Percentiles rank a stretch among this genome's conserved stretches.
Conservation (phyloP, 2,797 vertebrate species). For the Darevskia mixta region DNA sequence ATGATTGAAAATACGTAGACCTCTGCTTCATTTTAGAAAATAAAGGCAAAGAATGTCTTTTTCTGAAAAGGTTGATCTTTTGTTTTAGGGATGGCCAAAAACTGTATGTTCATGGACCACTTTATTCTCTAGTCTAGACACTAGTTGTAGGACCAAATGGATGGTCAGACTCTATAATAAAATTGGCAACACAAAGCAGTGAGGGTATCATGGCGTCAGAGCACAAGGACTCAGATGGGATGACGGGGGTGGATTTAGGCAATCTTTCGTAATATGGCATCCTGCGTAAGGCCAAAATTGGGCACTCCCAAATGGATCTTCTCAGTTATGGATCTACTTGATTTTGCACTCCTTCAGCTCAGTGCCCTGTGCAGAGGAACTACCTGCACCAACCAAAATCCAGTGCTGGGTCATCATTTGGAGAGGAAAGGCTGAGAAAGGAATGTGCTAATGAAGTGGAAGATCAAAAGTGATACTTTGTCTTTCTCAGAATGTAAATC, state of each 20-base stretch:
- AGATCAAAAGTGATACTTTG: background rate
- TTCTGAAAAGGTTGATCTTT: background rate
- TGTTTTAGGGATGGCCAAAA: background rate
- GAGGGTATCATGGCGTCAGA: background rate
- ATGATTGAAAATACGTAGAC: background rate
- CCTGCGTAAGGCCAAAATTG: too few species aligned
- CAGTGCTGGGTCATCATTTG: background rate
- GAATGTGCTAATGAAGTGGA: background rate
- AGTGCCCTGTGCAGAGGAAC: too few species aligned
- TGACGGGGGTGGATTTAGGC: too few species aligned
- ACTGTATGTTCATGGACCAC: background rate
- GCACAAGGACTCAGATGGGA: background rate
- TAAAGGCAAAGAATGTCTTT: conserved; percentile 33
- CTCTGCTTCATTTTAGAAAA: conserved; percentile 42
- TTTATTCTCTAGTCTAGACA: background rate
- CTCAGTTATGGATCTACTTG: too few species aligned
- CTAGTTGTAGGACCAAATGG: background rate
- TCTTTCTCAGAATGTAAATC: background rate
- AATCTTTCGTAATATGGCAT: too few species aligned
- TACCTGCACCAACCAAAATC: too few species aligned
- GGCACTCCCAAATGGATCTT: too few species aligned
- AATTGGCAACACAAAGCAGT: background rate
- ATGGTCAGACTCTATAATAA: background rate
- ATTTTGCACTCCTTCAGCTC: too few species aligned
- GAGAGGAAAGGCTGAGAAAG: background rate